These are phyloP conservation scores for Andrena bicolor DNA, from an alignment of 2,888 invertebrate species.

Conservation along the genomic window DNA sequence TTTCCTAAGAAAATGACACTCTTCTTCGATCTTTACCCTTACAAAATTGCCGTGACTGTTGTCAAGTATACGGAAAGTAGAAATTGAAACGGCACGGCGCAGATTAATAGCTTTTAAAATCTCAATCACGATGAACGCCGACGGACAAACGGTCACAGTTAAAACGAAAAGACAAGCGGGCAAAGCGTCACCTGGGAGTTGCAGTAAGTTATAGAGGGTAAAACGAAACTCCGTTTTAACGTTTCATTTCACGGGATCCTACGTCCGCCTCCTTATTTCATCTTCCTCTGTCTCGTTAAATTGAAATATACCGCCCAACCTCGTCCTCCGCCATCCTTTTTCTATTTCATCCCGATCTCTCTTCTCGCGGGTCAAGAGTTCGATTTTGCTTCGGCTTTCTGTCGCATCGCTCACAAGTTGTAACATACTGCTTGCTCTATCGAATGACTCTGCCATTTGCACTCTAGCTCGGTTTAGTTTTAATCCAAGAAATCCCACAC, in stretches of 20 bases:
- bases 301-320: slow-evolving; percentile 39
- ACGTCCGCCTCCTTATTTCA: slow-evolving; percentile 35
- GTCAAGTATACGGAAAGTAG: neutral
- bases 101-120: neutral
- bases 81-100: neutral
- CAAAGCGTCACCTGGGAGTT: slow-evolving; percentile 22
- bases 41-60: neutral
- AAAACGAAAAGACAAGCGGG: slow-evolving; percentile 3
- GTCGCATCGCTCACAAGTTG: neutral
- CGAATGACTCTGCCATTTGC: neutral
- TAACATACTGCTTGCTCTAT: too few species aligned
- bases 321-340: slow-evolving; percentile 18
- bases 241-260: slow-evolving; percentile 45
- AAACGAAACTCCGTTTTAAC: slow-evolving; percentile 21
- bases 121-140: neutral
- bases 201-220: slow-evolving; percentile 30
- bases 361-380: slow-evolving; percentile 12
- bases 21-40: neutral
- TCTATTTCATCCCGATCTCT: slow-evolving; percentile 22
- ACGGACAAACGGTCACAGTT: neutral
- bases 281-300: slow-evolving; percentile 47
- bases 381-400: neutral
- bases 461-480: neutral
- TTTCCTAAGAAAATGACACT: too few species aligned
- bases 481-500: neutral